These are phyloP conservation scores for Butastur rufipennis DNA, from an alignment of 2,113 vertebrate species.

Conservation along the genomic window DNA sequence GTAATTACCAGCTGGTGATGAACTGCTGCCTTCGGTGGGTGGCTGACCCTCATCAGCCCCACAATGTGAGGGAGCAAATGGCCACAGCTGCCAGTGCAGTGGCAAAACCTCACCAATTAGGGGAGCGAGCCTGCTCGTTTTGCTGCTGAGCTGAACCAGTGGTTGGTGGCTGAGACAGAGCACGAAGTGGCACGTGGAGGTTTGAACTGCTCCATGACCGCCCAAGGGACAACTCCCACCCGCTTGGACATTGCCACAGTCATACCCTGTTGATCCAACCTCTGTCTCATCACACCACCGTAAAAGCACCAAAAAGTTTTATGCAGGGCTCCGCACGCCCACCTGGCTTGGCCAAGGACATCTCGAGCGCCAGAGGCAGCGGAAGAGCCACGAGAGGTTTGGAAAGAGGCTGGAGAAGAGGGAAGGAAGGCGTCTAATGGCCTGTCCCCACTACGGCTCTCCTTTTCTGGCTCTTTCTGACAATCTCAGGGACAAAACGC, in stretches of 20 bases:
- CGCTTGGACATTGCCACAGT: fast-evolving
- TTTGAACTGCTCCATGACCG: not conserved
- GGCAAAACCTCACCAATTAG: not conserved
- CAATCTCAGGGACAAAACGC: fast-evolving
- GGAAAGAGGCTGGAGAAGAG: not conserved
- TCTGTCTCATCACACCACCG: not conserved
- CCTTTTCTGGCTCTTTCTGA: not conserved
- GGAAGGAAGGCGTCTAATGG: fast-evolving
- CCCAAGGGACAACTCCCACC: not conserved
- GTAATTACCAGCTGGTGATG: not conserved
- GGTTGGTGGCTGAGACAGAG: not conserved
- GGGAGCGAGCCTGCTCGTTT: not conserved
- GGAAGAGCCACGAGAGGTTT: fast-evolving
- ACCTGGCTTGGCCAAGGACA: not conserved
- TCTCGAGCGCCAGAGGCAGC: fast-evolving
- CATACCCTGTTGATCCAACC: not conserved
- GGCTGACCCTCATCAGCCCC: not conserved
- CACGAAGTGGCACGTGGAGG: fast-evolving
- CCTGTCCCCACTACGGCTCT: not conserved
- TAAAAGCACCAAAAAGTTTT: not conserved
- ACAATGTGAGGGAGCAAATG: fast-evolving
- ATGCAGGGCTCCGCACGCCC: fast-evolving
- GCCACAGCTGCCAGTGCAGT: fast-evolving
- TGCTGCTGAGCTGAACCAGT: not conserved
- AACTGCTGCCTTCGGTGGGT: not conserved